phyloP scores from a whole-genome alignment of 1,140 invertebrate genomes.

The Pogonomyrmex barbatus region DNA sequence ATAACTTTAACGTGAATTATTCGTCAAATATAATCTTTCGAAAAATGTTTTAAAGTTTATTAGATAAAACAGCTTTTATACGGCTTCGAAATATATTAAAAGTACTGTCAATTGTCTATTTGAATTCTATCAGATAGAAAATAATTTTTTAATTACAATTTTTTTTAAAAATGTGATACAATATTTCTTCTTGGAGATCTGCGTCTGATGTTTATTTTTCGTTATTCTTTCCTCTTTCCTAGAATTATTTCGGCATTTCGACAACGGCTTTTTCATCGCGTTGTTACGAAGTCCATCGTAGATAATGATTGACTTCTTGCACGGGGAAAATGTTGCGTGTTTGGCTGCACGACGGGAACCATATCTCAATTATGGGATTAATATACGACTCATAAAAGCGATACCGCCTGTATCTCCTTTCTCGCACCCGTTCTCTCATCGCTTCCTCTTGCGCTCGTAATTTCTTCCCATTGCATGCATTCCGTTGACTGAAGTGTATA shows the following conservation, averaged over 20 bases:
- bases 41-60: slow-evolving; percentile 1
- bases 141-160: slow-evolving; percentile 28
- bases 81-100: background rate
- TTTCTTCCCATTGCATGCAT: slow-evolving; percentile 70
- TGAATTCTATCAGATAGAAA: background rate
- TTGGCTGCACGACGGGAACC: slow-evolving; percentile 71
- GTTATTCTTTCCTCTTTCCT: background rate
- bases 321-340: slow-evolving; percentile 72
- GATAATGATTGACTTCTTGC: slow-evolving; percentile 77
- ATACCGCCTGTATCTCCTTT: slow-evolving; percentile 61
- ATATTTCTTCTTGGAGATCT: background rate
- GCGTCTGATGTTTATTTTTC: background rate
- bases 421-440: background rate
- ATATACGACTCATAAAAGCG: slow-evolving; percentile 80
- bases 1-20: slow-evolving; percentile 21
- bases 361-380: slow-evolving; percentile 82
- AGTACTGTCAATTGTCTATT: slow-evolving; percentile 3
- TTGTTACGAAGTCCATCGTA: slow-evolving; percentile 60
- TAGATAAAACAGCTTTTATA: background rate
- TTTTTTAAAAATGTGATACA: background rate
- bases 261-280: slow-evolving; percentile 21
- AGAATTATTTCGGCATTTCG: slow-evolving; percentile 23
- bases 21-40: background rate
- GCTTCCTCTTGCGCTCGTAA: slow-evolving; percentile 64
- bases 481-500: slow-evolving; percentile 72